Conservation (phyloP, 1,140 invertebrate genomes). For the Eurosta solidaginis region DNA sequence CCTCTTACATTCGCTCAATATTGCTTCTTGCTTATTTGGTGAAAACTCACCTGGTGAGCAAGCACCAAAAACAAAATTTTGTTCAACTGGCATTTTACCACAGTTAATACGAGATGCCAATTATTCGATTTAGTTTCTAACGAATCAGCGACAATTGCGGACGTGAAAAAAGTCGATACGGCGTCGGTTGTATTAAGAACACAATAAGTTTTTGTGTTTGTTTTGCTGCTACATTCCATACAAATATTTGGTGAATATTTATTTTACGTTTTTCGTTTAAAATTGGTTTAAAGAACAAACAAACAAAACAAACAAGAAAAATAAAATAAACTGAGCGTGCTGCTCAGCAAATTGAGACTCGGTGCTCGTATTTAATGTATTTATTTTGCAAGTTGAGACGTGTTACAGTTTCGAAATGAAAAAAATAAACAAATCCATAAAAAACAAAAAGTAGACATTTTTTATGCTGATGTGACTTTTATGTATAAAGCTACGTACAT, state of each 20-base stretch:
- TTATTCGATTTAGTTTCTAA: slow-evolving; percentile 10
- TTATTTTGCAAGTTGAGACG: too few species aligned
- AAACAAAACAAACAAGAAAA: background rate
- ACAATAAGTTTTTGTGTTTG: background rate
- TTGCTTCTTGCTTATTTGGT: background rate
- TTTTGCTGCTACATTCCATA: too few species aligned
- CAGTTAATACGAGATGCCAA: background rate
- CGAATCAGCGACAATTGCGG: slow-evolving; percentile 26
- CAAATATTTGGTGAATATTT: background rate
- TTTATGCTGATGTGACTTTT: background rate
- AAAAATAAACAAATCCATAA: background rate
- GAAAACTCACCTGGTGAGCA: background rate
- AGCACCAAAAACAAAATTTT: background rate
- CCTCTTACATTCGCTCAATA: background rate
- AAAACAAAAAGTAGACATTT: background rate
- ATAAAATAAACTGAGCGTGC: too few species aligned
- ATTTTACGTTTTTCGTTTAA: too few species aligned
- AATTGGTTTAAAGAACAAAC: slow-evolving; percentile 3
- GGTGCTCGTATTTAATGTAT: too few species aligned
- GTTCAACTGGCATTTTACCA: background rate
- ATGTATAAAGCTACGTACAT: background rate
- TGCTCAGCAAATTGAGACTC: slow-evolving; percentile 4
- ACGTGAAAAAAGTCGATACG: slow-evolving; percentile 19
- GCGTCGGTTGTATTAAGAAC: slow-evolving; percentile 8
- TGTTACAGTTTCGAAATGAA: slow-evolving; percentile 20